A percentile compares a stretch with the other conserved stretches of the same genome.
These are phyloP conservation scores for Orchesellides sinensis DNA, from an alignment of 2,888 invertebrate genomes.

Conservation along the genomic window DNA sequence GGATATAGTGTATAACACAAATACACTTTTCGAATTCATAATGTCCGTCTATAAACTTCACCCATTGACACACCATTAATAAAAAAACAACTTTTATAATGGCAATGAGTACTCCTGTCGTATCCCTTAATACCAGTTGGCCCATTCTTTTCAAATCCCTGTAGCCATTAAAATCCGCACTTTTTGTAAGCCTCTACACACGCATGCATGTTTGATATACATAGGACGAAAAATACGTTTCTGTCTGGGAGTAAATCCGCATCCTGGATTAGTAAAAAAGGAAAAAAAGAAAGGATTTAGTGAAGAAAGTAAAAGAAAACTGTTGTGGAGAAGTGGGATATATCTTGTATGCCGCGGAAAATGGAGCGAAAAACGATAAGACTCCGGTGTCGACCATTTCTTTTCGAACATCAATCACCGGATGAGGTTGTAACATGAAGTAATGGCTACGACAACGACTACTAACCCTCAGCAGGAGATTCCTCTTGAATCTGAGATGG, in stretches of 20 bases:
- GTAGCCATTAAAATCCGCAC: constrained; percentile 55
- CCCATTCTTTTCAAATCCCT: constrained; percentile 40
- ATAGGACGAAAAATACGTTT: background rate
- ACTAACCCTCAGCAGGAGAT: constrained; percentile 58
- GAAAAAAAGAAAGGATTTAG: constrained; percentile 12
- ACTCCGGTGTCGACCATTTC: constrained; percentile 54
- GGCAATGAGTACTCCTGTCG: constrained; percentile 33
- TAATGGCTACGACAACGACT: constrained; percentile 21
- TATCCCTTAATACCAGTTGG: constrained; percentile 37
- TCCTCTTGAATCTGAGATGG: constrained; percentile 18
- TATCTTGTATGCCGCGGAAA: constrained; percentile 18
- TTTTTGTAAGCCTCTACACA: background rate
- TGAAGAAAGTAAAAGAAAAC: constrained; percentile 17
- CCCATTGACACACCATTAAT: constrained; percentile 57
- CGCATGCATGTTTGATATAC: background rate
- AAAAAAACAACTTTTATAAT: constrained; percentile 48
- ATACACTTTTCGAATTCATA: too few species aligned
- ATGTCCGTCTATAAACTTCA: constrained; percentile 21
- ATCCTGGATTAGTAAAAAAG: constrained; percentile 38
- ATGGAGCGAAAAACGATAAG: constrained; percentile 55
- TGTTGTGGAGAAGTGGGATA: background rate
- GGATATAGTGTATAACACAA: constrained; percentile 2
- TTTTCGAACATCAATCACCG: constrained; percentile 62
- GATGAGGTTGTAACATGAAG: constrained; percentile 62
- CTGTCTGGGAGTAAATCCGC: constrained; percentile 4